Evolutionary conservation across 2,888 invertebrate species (phyloP), one percentile per base, ranked within the genome.

Genomic region (Linnaemya tessellans): DNA sequence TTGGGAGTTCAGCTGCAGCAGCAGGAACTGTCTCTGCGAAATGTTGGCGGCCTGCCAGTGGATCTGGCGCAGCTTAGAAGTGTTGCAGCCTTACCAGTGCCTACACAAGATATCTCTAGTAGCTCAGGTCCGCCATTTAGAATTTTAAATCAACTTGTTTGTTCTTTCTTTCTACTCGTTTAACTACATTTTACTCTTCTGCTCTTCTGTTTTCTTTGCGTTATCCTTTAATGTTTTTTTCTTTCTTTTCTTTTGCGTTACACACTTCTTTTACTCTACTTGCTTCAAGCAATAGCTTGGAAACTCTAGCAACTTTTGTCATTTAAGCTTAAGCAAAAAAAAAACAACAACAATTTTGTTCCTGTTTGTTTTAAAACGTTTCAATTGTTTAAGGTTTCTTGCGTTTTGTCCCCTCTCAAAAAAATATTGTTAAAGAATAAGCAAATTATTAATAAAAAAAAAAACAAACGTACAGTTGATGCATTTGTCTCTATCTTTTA

Each of bases 21-120:
- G 91, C 91, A 92, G 92, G 91, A 91, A 87, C 89, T 91, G 88
- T 90, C 90, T 30, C 90, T 92, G 89, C 89, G 93, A 91, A 91
- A 89, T 41, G 88, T 87, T 54, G 89, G 78, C 41, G 85, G 81
- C 22, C 51, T 94, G 93, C 91, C 93, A 90, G 89, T 94, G 93
- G 71, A 71, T 18, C 58, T 71, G 20, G 71, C 71, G 1, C 89
- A 93, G 91, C 91, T 92, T 89, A 89, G 93, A 91, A 91, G 90
- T 46, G 88, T 86, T 67, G 89, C 68, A 74, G 85, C 78, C 54
- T 51, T 94, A 93, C 91, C 93, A 91, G 89, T 94, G 93, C 93
- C 93, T 93, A 91, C 91, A 92, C 92, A 93, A 93, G 93, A 92
- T 88, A 91, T 92, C 80, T 92, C 92, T 87, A 92, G 92, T 89